Evolutionary conservation across 2,888 invertebrate species (phyloP), one percentile per base, ranked within the genome.

Genomic region (Lasius fuliginosus): DNA sequence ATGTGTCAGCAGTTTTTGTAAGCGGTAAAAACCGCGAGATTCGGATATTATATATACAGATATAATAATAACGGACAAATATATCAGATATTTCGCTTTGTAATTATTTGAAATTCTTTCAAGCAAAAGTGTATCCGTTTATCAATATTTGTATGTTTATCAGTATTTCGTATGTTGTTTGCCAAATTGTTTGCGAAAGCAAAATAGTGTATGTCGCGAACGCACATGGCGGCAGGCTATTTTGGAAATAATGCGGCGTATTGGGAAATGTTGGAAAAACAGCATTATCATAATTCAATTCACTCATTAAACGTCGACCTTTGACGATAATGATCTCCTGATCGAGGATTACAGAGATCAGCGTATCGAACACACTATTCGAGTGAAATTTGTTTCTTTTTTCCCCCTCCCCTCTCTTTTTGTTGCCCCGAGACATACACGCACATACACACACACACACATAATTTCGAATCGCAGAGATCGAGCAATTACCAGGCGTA

Each of bases 381-480:
- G 27, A 15, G 11, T 18, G 76, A 2, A n/a, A 68, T 56, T n/a
- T 33, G 33, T 33, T 12, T 65, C 12, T 40, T 40, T 68, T 40
- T 42, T n/a, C 11, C 36, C 40, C 40, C 27, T 36, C 36, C 36
- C 4, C 36, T 5, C 12, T 76, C 42, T 18, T 0, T 30, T 27
- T 12, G 27, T 36, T 36, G 8, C 4, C n/a, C n/a, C 46, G 60
- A 71, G 60, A 62, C 36, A 49, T 18, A 46, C 15, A 15, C 46
- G 12, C 12, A 15, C 18, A 46, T 15, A 46, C 46, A 18, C 46
- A 15, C 12, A 12, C 12, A 46, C 3, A 15, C 3, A 3, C 12
- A 46, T 53, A 60, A 79, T 81, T 81, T 60, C 73, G 60, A 81
- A 81, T 81, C 79, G 49, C 60, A 49, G 73, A 40, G 79, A 71